A percentile compares a stretch with the other conserved stretches of the same genome.
These are phyloP conservation scores for Operophtera brumata DNA, from an alignment of 2,888 invertebrate genomes.

Conservation along the genomic window DNA sequence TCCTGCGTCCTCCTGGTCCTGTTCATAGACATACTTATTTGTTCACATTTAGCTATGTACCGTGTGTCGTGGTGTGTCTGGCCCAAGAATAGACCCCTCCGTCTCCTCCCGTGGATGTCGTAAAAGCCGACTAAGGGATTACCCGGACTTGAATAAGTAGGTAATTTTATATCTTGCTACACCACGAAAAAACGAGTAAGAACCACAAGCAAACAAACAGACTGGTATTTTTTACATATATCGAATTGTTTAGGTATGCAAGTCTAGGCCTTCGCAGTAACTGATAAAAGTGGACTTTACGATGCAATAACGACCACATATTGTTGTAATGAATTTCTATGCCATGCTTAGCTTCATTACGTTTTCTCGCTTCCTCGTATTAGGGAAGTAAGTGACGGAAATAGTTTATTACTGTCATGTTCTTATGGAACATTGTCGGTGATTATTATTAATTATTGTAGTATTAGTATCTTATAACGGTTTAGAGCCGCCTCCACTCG, in stretches of 20 bases:
- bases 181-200: too few relatives aligned
- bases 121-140: too few relatives aligned
- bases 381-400: background rate
- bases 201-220: too few relatives aligned
- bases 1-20: too few relatives aligned
- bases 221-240: background rate
- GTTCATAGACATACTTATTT: too few relatives aligned
- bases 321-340: slow-evolving; percentile 59
- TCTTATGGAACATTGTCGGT: background rate
- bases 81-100: too few relatives aligned
- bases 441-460: background rate
- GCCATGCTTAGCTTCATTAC: slow-evolving; percentile 37
- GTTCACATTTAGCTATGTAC: too few relatives aligned
- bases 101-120: too few relatives aligned
- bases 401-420: background rate
- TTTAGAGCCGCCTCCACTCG: too few relatives aligned
- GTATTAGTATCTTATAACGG: too few relatives aligned
- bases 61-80: too few relatives aligned
- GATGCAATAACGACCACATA: slow-evolving; percentile 64
- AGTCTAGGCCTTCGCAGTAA: slow-evolving; percentile 42
- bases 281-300: slow-evolving; percentile 70
- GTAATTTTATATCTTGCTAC: background rate
- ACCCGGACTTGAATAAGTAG: too few relatives aligned
- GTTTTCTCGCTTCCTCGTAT: slow-evolving; percentile 11
- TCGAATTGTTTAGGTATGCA: slow-evolving; percentile 14